Base-by-base conservation (phyloP, 1,140 invertebrate genomes). In the Aleiodes sp. region DNA sequence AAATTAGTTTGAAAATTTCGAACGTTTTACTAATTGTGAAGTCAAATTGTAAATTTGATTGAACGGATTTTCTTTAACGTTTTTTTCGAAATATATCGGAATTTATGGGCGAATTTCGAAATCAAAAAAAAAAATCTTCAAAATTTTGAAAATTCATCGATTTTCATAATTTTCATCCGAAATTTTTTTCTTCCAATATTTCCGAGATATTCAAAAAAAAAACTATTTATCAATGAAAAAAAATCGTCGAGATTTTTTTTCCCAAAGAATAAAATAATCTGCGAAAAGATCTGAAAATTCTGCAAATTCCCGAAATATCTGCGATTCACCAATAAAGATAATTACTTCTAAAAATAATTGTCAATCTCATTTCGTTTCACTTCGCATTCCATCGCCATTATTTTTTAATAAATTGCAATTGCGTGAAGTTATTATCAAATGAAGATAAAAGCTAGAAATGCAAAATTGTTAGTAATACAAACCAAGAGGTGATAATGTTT, bases 391-490 rank as follows among this genome's bases (percentile, higher is more conserved):
- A 35, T 35, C 31, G 31, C 31, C n/a, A 35, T 35, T 10, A 35
- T 35, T 10, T 10, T 35, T 4, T 6, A 4, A 6, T 10, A 6
- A 24, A 52, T 24, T 21, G 21, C 46, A 52, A 16, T 52, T 43
- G n/a, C n/a, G 31, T 10, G 31, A 35, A 35, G 10, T 6, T 6
- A 52, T 24, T 6, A 52, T 8, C 46, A 1, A 52, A 52, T 9
- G 26, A 52, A 52, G 26, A 52, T 24, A 16, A 7, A 52, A 52
- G 46, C 46, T 52, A 8, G 16, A 46, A 14, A 24, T n/a, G n/a
- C n/a, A n/a, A n/a, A 52, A 16, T 46, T 52, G 46, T 52, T 52
- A 52, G 46, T 52, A 12, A 24, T 52, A 52, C 46, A 52, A 52
- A 52, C 46, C 46, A 52, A 52, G 6, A 52, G 16, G 39, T 16